A percentile compares a stretch with the other conserved stretches of the same genome.
Conservation (phyloP, 2,888 invertebrate genomes). For the Dyspetes luteomarginatus region DNA sequence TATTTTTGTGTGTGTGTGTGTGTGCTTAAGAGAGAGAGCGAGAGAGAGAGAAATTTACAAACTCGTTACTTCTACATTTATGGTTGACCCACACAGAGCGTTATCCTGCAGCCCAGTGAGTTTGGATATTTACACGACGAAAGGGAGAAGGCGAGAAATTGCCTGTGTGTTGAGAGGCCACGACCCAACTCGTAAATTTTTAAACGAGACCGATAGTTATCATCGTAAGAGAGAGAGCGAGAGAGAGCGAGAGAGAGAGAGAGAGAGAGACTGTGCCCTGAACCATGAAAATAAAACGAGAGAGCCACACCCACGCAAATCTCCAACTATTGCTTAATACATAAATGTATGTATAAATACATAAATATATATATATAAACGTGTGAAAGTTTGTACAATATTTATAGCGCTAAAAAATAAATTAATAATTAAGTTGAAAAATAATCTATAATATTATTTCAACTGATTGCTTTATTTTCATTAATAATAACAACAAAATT, state of each 20-base stretch:
- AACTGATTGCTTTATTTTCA: too few species aligned
- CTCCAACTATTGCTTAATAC: slow-evolving; percentile 11
- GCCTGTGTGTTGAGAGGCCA: slow-evolving; percentile 47
- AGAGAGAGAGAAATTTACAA: slow-evolving; percentile 26
- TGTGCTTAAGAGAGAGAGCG: too few species aligned
- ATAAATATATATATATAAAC: not conserved
- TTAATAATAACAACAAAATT: too few species aligned
- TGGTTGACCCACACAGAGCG: slow-evolving; percentile 17
- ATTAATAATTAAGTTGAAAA: not conserved
- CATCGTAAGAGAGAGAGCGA: slow-evolving; percentile 34
- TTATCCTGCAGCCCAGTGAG: slow-evolving; percentile 29
- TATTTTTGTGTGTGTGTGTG: not conserved
- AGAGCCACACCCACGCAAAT: slow-evolving; percentile 49
- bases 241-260: slow-evolving; percentile 18
- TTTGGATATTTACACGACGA: slow-evolving; percentile 21
- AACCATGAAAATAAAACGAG: slow-evolving; percentile 52
- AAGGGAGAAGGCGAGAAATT: slow-evolving; percentile 42
- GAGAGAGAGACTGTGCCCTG: slow-evolving; percentile 3
- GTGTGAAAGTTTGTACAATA: too few species aligned
- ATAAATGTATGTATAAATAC: too few species aligned
- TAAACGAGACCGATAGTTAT: slow-evolving; percentile 58
- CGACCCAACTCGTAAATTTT: slow-evolving; percentile 57
- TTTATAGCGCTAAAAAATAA: not conserved
- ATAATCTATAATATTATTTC: not conserved
- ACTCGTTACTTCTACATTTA: slow-evolving; percentile 40